A percentile compares a stretch with the other conserved stretches of the same genome.
phyloP scores from a whole-genome alignment of 2,797 vertebrate genomes.

The Adelosebastes latens region DNA sequence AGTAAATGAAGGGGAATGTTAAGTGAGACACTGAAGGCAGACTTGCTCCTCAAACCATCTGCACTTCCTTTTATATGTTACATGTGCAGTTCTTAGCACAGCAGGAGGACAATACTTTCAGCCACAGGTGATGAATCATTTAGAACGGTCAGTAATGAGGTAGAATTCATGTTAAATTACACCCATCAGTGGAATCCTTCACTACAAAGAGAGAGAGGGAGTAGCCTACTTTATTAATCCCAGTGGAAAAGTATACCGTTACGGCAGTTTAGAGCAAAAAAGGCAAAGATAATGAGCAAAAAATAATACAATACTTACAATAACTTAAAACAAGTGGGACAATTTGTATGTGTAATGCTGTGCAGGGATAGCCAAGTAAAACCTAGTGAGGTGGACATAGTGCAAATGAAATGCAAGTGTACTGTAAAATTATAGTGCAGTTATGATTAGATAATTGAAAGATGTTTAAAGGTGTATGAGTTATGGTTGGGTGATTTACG shows the following conservation, averaged over 20 bases:
- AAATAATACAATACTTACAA: neutral
- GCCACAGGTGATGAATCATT: constrained; percentile 18
- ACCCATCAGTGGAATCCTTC: constrained; percentile 21
- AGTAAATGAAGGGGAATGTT: constrained; percentile 56
- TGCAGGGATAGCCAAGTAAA: too few relatives aligned
- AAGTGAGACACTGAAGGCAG: constrained; percentile 43
- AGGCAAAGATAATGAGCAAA: neutral
- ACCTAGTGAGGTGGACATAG: too few relatives aligned
- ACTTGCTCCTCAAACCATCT: constrained; percentile 42
- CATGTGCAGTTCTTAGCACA: neutral
- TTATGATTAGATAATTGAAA: neutral
- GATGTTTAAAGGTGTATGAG: neutral
- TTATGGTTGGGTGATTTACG: neutral
- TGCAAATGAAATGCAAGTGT: neutral
- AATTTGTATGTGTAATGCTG: too few relatives aligned
- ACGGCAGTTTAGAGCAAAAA: neutral
- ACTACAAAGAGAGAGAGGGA: neutral
- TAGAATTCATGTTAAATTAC: constrained; percentile 38
- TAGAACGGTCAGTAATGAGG: constrained; percentile 30
- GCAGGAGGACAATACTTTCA: constrained; percentile 22
- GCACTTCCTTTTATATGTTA: constrained; percentile 31
- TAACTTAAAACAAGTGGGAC: neutral
- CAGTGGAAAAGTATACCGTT: neutral
- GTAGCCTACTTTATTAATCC: neutral
- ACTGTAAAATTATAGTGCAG: neutral